Base-by-base conservation (phyloP, 2,888 invertebrate genomes). In the Invenusta paracnida region DNA sequence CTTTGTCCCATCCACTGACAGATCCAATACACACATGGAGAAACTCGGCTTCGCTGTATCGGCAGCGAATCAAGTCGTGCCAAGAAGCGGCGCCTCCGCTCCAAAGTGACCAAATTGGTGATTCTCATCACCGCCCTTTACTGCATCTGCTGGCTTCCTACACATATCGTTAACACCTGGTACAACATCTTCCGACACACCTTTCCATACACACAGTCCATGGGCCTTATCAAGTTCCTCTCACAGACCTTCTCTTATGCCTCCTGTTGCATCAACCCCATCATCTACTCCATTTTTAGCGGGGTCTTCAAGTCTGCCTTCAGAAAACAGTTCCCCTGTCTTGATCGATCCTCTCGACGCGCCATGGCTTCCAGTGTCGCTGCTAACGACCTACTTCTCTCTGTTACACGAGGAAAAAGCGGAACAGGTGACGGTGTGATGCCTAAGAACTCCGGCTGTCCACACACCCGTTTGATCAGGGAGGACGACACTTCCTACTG, bases 261-360 rank as follows among this genome's bases (percentile, higher is more conserved):
- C 0, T 82, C 81, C 1, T 73, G 81, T 23, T 85, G 85, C 29
- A 85, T 85, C 81, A 85, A 85, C n/a, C 85, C 85, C 17, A 84
- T 85, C 29, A 29, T 85, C 27, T 85, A 85, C 29, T 85, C 85
- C n/a, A 85, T 85, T n/a, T 30, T 85, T 23, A 85, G 85, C 85
- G 81, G 81, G n/a, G 67, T 79, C 2, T 85, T 85, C 85, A 73
- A 85, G 28, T 30, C 5, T 2, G 81, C 81, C 29, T 29, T 85
- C 31, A n/a, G 30, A 29, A 85, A 85, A 85, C 85, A 85, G 27
- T 85, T 85, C 79, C 85, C 85, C 0, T 81, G 11, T 11, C 11
- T 85, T 13, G 73, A 85, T 27, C 85, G 83, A 25, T 5, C 17
- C 48, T 13, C 17, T 13, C 73, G 73, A 23, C 73, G 73, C 11